Evolutionary conservation across 2,113 vertebrate genomes (phyloP), one percentile per base, ranked within the genome.

Genomic region (Corvus moneduloides): DNA sequence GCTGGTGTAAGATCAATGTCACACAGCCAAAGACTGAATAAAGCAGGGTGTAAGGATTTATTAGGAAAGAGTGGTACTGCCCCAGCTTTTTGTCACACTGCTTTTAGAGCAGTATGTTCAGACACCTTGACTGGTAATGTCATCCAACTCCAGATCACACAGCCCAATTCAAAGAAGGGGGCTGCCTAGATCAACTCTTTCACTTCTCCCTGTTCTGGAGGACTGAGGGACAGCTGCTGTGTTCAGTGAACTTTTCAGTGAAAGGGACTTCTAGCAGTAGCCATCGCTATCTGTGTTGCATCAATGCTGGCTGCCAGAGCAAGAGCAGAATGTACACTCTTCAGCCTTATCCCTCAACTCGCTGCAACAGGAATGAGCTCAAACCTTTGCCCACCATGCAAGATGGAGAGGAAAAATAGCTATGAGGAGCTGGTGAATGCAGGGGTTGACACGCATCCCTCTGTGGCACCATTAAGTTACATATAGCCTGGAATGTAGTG

Each of bases 11-110:
- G 69, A 35, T 26, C 23, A 18, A 15, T 27, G 20, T 32, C 23
- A 52, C 28, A 48, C 5, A 43, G 46, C 0, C 51, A 59, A 90
- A 35, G 28, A 59, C 13, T 55, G 48, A 92, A 44, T 0, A 1
- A 59, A 79, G 33, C 23, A 74, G 26, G 11, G 10, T 33, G 52
- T 2, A 4, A 66, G 13, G 15, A 20, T 69, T 66, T 68, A 67
- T 27, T 35, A 75, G 21, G n/a, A 54, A 71, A 44, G 32, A 48
- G 9, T 7, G 10, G 33, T 32, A 72, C 22, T 17, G 10, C 22
- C 4, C 6, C 33, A 46, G 39, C 5, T 67, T 2, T 3, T 13
- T 19, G 56, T 33, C 19, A 27, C 16, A 16, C 10, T 0, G 0
- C n/a, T 49, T 83, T 37, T 16, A 75, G 55, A 84, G 33, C n/a